Conservation (phyloP, 1,140 invertebrate species). For the Pinna nobilis region DNA sequence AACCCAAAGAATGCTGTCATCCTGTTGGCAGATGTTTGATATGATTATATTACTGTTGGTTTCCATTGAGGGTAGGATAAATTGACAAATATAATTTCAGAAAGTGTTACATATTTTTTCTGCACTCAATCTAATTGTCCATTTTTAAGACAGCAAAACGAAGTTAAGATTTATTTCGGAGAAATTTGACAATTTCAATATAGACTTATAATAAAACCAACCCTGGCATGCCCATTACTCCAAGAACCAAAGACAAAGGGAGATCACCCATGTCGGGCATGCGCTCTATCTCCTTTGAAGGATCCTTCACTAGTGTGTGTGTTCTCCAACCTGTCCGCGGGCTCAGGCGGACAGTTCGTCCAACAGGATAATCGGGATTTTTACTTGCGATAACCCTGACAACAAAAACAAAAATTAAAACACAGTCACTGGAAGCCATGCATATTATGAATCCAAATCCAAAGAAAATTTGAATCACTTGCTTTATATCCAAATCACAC, state of each 20-base stretch:
- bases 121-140: no score
- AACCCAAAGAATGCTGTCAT: constrained; percentile 85
- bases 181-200: neutral
- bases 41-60: neutral
- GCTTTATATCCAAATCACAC: no score
- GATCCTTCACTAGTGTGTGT: constrained; percentile 31
- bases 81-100: no score
- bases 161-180: neutral
- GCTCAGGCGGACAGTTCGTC: constrained; percentile 11
- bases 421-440: no score
- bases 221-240: constrained; percentile 58
- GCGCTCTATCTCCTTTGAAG: neutral
- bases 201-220: constrained; percentile 11
- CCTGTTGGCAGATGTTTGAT: no score
- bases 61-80: neutral
- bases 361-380: constrained; percentile 34
- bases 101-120: no score
- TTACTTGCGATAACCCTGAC: constrained; percentile 41
- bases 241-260: constrained; percentile 45
- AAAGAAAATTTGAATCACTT: no score
- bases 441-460: no score
- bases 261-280: constrained; percentile 44
- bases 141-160: neutral
- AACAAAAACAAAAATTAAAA: neutral
- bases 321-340: constrained; percentile 35